Percentiles rank a stretch among this genome's conserved stretches.
Evolutionary conservation across 2,113 vertebrate genomes (phyloP).

Genomic region (Nestor notabilis): DNA sequence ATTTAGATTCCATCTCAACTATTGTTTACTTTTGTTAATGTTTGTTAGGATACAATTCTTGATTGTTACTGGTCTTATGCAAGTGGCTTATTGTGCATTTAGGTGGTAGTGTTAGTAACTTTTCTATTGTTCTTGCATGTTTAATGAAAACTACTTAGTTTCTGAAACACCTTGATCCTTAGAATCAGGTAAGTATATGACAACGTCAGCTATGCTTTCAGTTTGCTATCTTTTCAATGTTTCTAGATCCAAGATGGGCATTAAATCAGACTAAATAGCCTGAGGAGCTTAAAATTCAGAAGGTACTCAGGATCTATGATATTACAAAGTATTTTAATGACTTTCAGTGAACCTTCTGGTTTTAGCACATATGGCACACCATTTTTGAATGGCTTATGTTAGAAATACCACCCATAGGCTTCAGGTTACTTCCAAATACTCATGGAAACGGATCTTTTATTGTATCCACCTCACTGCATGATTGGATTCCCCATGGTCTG

Average conservation of each 20-base stretch:
- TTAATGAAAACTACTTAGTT: neutral
- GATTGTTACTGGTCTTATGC: neutral
- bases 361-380: neutral
- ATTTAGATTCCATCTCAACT: neutral
- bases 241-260: neutral
- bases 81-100: neutral
- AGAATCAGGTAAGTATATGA: neutral
- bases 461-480: neutral
- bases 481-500: neutral
- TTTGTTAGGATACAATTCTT: neutral
- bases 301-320: neutral
- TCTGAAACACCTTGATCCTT: neutral
- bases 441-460: neutral
- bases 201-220: neutral
- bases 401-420: neutral
- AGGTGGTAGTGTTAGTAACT: neutral
- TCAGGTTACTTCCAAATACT: neutral
- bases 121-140: neutral
- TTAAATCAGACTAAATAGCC: neutral
- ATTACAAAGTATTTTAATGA: neutral
- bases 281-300: neutral
- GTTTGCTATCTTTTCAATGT: neutral
- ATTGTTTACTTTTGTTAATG: neutral
- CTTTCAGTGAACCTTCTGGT: neutral
- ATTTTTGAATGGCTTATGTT: neutral